phyloP scores from a whole-genome alignment of 92 coral and sea anemone species.

The Porites rus region DNA sequence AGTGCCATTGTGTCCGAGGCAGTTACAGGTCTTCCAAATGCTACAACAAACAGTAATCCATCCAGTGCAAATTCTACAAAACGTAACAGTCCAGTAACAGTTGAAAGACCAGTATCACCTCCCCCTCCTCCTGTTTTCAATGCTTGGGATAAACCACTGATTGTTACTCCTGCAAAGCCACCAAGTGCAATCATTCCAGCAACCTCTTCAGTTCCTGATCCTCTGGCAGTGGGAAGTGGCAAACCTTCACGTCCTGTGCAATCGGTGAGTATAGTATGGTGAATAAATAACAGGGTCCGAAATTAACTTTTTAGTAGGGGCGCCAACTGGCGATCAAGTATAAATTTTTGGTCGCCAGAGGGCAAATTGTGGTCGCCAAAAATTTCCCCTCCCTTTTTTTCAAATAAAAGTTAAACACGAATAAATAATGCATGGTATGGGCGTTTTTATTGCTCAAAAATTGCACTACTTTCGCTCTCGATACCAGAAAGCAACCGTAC shows the following conservation, averaged over 20 bases:
- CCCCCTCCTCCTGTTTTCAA: conserved; percentile 90
- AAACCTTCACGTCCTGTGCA: conserved; percentile 86
- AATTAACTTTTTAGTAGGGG: too few species aligned
- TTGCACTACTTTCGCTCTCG: too few species aligned
- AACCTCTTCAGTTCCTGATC: conserved; percentile 86
- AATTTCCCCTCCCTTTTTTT: too few species aligned
- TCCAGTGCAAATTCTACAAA: conserved; percentile 93
- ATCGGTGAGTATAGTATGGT: conserved; percentile 23
- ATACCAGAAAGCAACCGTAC: too few species aligned
- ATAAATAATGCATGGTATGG: too few species aligned
- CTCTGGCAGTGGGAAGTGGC: conserved; percentile 99
- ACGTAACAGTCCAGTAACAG: conserved; percentile 86
- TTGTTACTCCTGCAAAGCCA: conserved; percentile 92
- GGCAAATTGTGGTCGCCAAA: too few species aligned
- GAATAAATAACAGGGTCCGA: not conserved
- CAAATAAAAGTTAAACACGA: too few species aligned
- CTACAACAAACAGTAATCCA: conserved; percentile 73
- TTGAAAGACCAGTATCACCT: conserved; percentile 90
- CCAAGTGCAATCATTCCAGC: conserved; percentile 69
- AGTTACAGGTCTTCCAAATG: conserved; percentile 54
- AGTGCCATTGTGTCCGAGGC: conserved; percentile 65
- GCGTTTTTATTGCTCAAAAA: too few species aligned
- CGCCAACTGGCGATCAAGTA: too few species aligned
- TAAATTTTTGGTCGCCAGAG: too few species aligned
- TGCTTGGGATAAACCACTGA: conserved; percentile 98